A percentile compares a stretch with the other conserved stretches of the same genome.
These are phyloP conservation scores for Catharus fuscescens DNA, from an alignment of 2,113 vertebrate species.

Conservation along the genomic window DNA sequence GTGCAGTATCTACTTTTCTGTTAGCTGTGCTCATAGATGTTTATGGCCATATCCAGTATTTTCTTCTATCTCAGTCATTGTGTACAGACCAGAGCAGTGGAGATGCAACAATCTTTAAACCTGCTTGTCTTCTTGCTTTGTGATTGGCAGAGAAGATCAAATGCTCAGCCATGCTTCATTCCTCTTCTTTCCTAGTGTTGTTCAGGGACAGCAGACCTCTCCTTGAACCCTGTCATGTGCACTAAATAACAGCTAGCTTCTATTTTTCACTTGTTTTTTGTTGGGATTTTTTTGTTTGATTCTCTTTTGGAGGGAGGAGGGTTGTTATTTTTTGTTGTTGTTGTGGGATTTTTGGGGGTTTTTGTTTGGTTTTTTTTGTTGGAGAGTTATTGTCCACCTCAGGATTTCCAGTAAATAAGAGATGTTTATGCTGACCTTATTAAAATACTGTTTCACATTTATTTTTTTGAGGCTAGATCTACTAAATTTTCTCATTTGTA, in stretches of 20 bases:
- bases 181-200: not conserved
- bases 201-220: not conserved
- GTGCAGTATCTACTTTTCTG: not conserved
- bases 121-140: not conserved
- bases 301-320: not conserved
- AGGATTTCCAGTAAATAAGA: not conserved
- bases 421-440: not conserved
- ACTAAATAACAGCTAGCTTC: not conserved
- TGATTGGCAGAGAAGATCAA: not conserved
- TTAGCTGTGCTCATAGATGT: not conserved
- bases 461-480: not conserved
- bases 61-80: not conserved
- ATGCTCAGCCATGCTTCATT: not conserved
- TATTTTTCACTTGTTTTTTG: not conserved
- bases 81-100: not conserved
- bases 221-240: not conserved
- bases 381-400: not conserved
- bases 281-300: not conserved
- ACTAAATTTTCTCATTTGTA: not conserved
- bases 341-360: not conserved
- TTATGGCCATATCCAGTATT: accelerated
- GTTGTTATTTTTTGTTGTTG: not conserved
- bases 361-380: not conserved
- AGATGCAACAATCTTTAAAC: not conserved
- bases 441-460: not conserved